These are phyloP conservation scores for Manis javanica DNA, from an alignment of 2,797 vertebrate genomes.

Conservation along the genomic window DNA sequence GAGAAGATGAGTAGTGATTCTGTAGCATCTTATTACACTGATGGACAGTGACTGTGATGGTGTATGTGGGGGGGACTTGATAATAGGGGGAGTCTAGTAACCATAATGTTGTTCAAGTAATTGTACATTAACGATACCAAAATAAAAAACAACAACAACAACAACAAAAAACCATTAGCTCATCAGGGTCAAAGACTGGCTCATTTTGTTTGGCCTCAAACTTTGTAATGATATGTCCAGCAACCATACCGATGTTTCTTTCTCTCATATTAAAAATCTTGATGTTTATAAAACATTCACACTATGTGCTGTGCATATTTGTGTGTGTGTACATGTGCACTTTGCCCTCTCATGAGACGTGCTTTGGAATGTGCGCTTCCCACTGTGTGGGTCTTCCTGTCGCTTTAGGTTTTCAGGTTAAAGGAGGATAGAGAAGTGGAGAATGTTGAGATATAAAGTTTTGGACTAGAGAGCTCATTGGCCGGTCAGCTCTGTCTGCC, in stretches of 20 bases:
- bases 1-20: no score
- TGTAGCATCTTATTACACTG: no score
- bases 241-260: neutral
- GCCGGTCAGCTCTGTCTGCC: neutral
- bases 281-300: neutral
- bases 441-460: neutral
- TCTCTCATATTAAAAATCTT: neutral
- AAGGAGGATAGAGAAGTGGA: neutral
- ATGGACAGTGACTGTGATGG: no score
- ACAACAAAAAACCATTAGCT: neutral
- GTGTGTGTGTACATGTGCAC: neutral
- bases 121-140: no score
- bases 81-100: no score
- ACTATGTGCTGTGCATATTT: neutral
- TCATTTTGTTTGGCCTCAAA: slow-evolving; percentile 37
- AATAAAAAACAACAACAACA: no score
- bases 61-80: no score
- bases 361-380: neutral
- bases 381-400: neutral
- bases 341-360: neutral
- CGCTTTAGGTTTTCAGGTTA: neutral
- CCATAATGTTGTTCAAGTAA: no score
- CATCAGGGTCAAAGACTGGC: neutral
- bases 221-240: neutral
- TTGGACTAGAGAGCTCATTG: neutral